phyloP scores from a whole-genome alignment of 2,888 invertebrate species.

The Cephonodes hylas region DNA sequence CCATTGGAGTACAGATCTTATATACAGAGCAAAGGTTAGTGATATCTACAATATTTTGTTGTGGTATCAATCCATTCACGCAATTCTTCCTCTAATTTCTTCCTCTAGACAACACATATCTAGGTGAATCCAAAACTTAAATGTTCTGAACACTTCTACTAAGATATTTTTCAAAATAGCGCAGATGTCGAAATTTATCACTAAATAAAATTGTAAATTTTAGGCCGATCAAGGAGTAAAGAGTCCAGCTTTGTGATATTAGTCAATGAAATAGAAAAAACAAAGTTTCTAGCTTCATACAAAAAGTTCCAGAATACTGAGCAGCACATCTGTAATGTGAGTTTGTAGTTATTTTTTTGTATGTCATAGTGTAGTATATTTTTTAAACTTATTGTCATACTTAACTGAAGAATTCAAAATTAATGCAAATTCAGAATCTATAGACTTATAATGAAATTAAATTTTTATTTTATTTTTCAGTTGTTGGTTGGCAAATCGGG shows the following conservation, averaged over 20 bases:
- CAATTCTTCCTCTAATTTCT: too few relatives aligned
- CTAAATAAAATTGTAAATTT: conserved; percentile 13
- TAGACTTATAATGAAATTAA: neutral
- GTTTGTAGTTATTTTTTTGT: neutral
- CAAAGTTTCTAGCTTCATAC: conserved; percentile 57
- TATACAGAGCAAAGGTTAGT: conserved; percentile 91
- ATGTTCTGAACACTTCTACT: too few relatives aligned
- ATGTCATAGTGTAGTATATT: too few relatives aligned
- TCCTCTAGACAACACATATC: neutral
- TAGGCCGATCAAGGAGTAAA: conserved; percentile 85
- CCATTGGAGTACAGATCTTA: conserved; percentile 89
- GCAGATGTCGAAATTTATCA: neutral
- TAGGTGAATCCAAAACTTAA: too few relatives aligned
- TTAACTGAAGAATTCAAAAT: too few relatives aligned
- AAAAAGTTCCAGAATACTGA: conserved; percentile 75
- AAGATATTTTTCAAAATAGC: too few relatives aligned
- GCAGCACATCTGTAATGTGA: conserved; percentile 59
- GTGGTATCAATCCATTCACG: too few relatives aligned
- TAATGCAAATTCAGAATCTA: too few relatives aligned
- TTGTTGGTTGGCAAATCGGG: conserved; percentile 81
- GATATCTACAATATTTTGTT: neutral
- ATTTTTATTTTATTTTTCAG: conserved; percentile 43
- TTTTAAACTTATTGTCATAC: too few relatives aligned
- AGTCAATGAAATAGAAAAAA: conserved; percentile 49
- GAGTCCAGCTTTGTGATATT: conserved; percentile 83